Evolutionary conservation across 2,888 invertebrate species (phyloP), one percentile per base, ranked within the genome.

Genomic region (Dromius quadrimaculatus): DNA sequence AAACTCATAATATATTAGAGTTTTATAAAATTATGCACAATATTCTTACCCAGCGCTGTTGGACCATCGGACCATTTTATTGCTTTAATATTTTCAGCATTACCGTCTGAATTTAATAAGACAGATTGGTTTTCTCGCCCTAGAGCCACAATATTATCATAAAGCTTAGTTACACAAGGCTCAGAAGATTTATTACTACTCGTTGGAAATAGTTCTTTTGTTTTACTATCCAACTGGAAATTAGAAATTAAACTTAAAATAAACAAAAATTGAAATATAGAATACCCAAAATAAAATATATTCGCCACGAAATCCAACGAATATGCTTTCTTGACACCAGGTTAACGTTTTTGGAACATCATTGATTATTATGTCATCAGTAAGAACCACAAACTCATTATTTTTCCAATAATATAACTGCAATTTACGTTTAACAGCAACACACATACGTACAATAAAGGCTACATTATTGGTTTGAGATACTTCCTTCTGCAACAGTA

Each of bases 351-450:
- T 90, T 0, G 95, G 95, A 13, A 91, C 87, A 82, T 96, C 95
- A 34, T 89, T 89, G 43, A 95, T 84, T 65, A 88, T 89, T 73
- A 95, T 90, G 77, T 94, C 92, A 74, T 88, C 86, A 43, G 89
- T 83, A 73, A 91, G 85, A 73, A 90, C 87, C 73, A 90, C 86
- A 78, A 96, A 95, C 75, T 90, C 88, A 77, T 92, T 89, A 77
- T 92, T 90, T 80, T 95, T 96, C 88, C 95, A 96, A 79, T 91
- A 94, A 81, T 92, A 97, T 11, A 97, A 83, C 79, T 95, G 93
- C 5, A 96, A 83, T 81, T 91, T 92, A 76, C 93, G 86, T 79
- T 92, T 90, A 0, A 97, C 94, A 17, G 92, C 95, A 17, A 97
- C 95, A 79, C 94, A 95, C 74, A 98, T 84, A 45, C 93, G 87